These are phyloP conservation scores for Sciurus carolinensis DNA, from an alignment of 2,797 vertebrate species.

Conservation along the genomic window DNA sequence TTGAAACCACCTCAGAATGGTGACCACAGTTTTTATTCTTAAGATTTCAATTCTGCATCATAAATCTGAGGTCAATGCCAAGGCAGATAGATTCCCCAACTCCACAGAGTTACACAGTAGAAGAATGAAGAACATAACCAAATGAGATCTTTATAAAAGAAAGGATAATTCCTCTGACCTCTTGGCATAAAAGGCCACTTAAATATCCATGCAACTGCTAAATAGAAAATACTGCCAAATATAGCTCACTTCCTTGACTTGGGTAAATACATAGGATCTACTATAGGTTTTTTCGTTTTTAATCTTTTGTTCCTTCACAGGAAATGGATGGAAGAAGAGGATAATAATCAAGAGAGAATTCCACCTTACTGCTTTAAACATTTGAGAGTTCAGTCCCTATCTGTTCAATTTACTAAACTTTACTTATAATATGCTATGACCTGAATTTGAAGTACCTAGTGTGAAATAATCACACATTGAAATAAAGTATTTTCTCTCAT, in stretches of 20 bases:
- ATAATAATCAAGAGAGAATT: slow-evolving; percentile 24
- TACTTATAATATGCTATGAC: slow-evolving; percentile 19
- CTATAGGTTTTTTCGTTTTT: slow-evolving; percentile 1
- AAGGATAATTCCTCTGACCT: slow-evolving; percentile 26
- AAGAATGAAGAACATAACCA: slow-evolving; percentile 41
- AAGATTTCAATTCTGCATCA: slow-evolving; percentile 44
- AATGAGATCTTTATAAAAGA: slow-evolving; percentile 57
- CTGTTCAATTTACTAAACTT: slow-evolving; percentile 41
- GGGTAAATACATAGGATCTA: not conserved
- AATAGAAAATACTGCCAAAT: not conserved
- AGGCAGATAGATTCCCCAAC: not conserved
- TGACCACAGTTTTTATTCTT: slow-evolving; percentile 43
- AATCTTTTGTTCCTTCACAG: slow-evolving; percentile 1
- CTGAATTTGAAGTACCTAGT: slow-evolving; percentile 29
- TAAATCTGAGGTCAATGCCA: slow-evolving; percentile 53
- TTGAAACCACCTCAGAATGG: not conserved
- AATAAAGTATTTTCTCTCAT: slow-evolving; percentile 43
- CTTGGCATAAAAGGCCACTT: slow-evolving; percentile 23
- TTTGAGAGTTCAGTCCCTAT: slow-evolving; percentile 15
- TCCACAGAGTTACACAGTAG: slow-evolving; percentile 26
- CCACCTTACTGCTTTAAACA: slow-evolving; percentile 12
- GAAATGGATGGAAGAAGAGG: slow-evolving; percentile 37
- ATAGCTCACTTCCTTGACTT: not conserved
- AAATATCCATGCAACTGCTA: not conserved
- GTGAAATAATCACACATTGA: slow-evolving; percentile 33